Conservation (phyloP, 2,113 vertebrate genomes). For the Cyprinodon tularosa region DNA sequence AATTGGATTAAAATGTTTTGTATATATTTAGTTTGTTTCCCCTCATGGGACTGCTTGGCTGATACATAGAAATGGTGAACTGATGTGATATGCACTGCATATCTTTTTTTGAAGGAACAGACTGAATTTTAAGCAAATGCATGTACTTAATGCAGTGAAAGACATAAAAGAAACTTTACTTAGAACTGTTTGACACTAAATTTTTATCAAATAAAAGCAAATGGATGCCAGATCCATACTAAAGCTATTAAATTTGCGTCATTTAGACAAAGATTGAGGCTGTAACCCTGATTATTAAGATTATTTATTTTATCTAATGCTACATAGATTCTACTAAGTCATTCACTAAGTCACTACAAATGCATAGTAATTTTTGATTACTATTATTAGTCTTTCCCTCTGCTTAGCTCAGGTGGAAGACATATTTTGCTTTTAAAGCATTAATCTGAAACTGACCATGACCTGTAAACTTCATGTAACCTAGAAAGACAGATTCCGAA, state of each 20-base stretch:
- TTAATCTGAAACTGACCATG: conserved; percentile 25
- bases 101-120: conserved; percentile 38
- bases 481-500: background rate
- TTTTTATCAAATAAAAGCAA: conserved; percentile 40
- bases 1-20: conserved; percentile 56
- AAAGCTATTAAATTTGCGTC: background rate
- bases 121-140: conserved; percentile 46
- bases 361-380: conserved; percentile 51
- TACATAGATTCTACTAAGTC: conserved; percentile 36
- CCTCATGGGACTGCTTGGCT: conserved; percentile 20
- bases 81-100: conserved; percentile 35
- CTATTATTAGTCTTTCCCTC: conserved; percentile 39
- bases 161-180: conserved; percentile 22
- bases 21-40: conserved; percentile 56
- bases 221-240: conserved; percentile 3
- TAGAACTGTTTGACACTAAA: conserved; percentile 24
- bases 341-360: conserved; percentile 27
- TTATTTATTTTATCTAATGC: conserved; percentile 50
- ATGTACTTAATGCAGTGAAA: conserved; percentile 7
- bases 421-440: conserved; percentile 46
- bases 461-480: conserved; percentile 28
- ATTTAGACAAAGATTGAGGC: background rate
- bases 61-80: conserved; percentile 52
- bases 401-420: conserved; percentile 38
- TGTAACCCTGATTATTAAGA: background rate